These are phyloP conservation scores for Plecotus auritus DNA, from an alignment of 2,113 vertebrate genomes.

Conservation along the genomic window DNA sequence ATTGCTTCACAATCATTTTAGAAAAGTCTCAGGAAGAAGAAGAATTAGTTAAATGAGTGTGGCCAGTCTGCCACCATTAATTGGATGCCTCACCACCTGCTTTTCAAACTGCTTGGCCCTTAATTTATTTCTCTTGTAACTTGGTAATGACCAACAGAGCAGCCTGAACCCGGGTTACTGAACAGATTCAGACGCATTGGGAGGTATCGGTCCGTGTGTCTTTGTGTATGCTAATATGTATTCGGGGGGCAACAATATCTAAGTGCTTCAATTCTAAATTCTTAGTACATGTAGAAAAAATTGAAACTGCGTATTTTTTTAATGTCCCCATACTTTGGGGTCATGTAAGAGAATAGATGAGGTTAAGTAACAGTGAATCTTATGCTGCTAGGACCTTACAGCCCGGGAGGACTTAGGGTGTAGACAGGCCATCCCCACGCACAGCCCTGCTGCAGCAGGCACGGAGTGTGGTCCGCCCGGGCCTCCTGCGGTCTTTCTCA, in stretches of 20 bases:
- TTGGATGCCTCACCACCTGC: background rate
- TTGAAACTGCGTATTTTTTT: background rate
- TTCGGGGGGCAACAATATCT: background rate
- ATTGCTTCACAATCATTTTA: background rate
- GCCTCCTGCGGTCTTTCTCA: no score
- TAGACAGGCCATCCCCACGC: background rate
- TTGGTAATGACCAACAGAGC: background rate
- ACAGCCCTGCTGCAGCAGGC: background rate
- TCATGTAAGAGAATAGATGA: background rate
- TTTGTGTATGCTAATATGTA: background rate
- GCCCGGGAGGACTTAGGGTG: background rate
- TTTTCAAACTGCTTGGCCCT: background rate
- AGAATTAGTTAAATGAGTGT: background rate
- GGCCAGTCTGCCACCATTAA: background rate
- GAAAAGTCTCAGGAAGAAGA: background rate
- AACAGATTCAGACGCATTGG: background rate
- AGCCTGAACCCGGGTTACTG: background rate
- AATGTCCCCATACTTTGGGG: background rate
- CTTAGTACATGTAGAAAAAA: background rate
- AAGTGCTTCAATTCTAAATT: background rate
- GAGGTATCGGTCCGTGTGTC: background rate
- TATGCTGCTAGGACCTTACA: background rate
- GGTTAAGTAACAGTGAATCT: background rate
- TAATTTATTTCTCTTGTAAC: background rate
- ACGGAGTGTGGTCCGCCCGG: rapidly evolving